Conservation (phyloP, 2,888 invertebrate species). For the Caenorhabditis sp. region DNA sequence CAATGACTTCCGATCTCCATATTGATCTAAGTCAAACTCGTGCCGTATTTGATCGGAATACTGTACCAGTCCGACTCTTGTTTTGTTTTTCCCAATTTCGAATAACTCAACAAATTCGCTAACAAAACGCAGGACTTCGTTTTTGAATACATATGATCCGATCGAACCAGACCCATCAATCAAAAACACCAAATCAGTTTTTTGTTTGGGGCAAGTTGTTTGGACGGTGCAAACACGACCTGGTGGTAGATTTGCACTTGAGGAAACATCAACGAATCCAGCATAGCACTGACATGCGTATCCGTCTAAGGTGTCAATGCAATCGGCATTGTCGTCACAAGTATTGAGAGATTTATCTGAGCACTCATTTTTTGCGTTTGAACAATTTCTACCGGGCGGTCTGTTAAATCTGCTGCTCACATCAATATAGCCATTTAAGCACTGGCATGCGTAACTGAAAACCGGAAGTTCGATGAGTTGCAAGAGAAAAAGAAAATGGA, state of each 20-base stretch:
- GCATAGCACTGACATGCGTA: constrained; percentile 82
- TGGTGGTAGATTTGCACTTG: constrained; percentile 80
- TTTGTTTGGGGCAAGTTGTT: constrained; percentile 79
- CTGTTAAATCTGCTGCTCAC: constrained; percentile 78
- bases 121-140: constrained; percentile 82
- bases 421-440: constrained; percentile 80
- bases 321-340: constrained; percentile 83
- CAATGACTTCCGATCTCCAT: constrained; percentile 61
- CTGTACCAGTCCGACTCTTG: constrained; percentile 82
- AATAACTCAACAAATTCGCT: constrained; percentile 83
- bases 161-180: constrained; percentile 83
- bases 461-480: constrained; percentile 1
- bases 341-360: constrained; percentile 77
- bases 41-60: constrained; percentile 83
- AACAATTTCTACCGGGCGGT: constrained; percentile 81
- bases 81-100: constrained; percentile 82
- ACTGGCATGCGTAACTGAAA: constrained; percentile 76
- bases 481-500: background rate
- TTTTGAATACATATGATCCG: constrained; percentile 82
- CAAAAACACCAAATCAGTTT: constrained; percentile 83
- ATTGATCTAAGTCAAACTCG: constrained; percentile 81
- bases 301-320: constrained; percentile 82
- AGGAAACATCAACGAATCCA: constrained; percentile 83
- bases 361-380: constrained; percentile 82
- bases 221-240: constrained; percentile 83